A percentile compares a stretch with the other conserved stretches of the same genome.
Evolutionary conservation across 2,113 vertebrate genomes (phyloP).

Genomic region (Boleophthalmus pectinirostris): DNA sequence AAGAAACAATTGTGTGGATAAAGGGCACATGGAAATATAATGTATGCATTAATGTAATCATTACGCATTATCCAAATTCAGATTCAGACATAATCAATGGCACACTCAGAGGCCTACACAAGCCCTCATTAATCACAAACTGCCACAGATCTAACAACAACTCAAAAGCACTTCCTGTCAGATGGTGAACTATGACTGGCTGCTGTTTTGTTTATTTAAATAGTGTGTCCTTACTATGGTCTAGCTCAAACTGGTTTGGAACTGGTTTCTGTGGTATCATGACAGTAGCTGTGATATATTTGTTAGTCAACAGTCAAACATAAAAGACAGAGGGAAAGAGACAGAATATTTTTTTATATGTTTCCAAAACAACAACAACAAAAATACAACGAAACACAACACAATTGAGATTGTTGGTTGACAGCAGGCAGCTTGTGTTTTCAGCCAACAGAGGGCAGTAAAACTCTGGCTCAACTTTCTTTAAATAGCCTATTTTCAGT

Average conservation of each 20-base stretch:
- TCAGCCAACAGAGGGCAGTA: constrained; percentile 52
- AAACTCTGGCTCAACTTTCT: background rate
- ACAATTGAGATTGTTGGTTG: background rate
- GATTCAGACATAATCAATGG: background rate
- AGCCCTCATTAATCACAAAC: constrained; percentile 67
- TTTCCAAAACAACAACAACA: too few species aligned
- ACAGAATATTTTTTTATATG: too few species aligned
- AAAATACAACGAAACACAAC: too few species aligned
- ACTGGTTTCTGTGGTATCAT: background rate
- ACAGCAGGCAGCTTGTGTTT: background rate
- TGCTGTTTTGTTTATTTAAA: constrained; percentile 17
- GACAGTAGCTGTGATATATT: too few species aligned
- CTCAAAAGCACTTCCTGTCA: constrained; percentile 56
- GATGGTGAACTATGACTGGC: background rate
- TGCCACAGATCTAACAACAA: constrained; percentile 19
- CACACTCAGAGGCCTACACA: constrained; percentile 12
- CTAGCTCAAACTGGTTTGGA: background rate
- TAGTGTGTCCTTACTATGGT: constrained; percentile 12
- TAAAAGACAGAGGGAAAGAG: too few species aligned
- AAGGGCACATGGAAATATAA: background rate
- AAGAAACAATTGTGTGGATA: background rate
- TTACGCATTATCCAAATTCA: too few species aligned
- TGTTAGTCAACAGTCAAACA: too few species aligned
- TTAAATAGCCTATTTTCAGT: background rate
- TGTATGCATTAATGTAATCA: too few species aligned